Conservation (phyloP, 2,888 invertebrate genomes). For the Lamellibrachia columna region DNA sequence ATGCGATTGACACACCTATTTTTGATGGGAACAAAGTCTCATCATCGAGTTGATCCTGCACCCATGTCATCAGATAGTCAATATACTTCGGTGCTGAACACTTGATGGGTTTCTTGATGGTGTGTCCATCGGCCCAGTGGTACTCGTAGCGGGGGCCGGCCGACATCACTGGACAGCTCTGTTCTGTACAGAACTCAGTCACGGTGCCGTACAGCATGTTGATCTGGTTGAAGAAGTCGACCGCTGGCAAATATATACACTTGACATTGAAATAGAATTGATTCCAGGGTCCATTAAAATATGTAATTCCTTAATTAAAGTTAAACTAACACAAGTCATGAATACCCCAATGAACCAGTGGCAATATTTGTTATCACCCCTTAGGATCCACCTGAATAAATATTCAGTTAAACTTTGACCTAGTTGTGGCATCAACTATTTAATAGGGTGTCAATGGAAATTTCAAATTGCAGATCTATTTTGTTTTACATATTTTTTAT, state of each 20-base stretch:
- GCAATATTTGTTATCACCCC: no score
- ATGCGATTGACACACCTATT: slow-evolving; percentile 74
- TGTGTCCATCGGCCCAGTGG: slow-evolving; percentile 99
- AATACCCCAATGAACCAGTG: no score
- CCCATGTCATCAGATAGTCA: slow-evolving; percentile 99
- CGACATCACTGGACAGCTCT: slow-evolving; percentile 97
- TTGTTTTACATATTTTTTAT: no score
- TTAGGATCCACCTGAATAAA: no score
- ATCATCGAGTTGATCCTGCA: slow-evolving; percentile 98
- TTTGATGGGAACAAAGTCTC: slow-evolving; percentile 98
- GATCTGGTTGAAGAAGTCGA: slow-evolving; percentile 99
- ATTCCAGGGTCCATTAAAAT: no score
- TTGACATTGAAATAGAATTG: not conserved
- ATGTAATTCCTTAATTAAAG: not conserved
- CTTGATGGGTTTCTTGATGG: slow-evolving; percentile 96
- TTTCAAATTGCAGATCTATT: no score
- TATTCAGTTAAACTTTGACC: no score
- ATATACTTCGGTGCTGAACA: slow-evolving; percentile 99
- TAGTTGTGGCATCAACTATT: no score
- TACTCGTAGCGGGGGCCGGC: slow-evolving; percentile 99
- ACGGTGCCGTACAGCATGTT: slow-evolving; percentile 99
- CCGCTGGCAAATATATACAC: slow-evolving; percentile 75
- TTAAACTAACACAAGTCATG: no score
- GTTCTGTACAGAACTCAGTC: slow-evolving; percentile 99
- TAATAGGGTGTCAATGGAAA: no score